Percentiles rank a stretch among this genome's conserved stretches.
Evolutionary conservation across 2,797 vertebrate genomes (phyloP).

Genomic region (Margarornis squamiger): DNA sequence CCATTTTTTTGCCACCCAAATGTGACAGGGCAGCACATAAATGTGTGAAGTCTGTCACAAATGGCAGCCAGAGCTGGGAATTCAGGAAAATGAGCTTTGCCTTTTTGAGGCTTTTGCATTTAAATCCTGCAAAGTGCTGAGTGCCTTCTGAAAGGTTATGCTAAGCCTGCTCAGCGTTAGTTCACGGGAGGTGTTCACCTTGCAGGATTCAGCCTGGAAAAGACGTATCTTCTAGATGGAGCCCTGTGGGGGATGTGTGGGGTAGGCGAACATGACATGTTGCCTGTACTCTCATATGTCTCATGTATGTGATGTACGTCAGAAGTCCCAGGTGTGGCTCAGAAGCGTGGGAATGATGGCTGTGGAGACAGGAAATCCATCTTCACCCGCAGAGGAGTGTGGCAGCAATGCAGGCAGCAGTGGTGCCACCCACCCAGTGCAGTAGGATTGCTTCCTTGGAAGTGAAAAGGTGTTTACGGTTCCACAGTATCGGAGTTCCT

Average conservation of each 20-base stretch:
- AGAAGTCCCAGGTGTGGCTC: not conserved
- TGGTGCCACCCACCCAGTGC: not conserved
- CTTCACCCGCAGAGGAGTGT: fast-evolving
- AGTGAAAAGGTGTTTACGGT: not conserved
- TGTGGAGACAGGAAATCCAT: not conserved
- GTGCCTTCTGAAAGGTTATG: constrained; percentile 47
- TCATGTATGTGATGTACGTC: not conserved
- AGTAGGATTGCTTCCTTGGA: not conserved
- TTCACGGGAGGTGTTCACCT: constrained; percentile 11
- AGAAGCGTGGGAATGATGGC: not conserved
- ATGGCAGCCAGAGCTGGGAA: constrained; percentile 63
- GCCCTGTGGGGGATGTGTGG: not conserved
- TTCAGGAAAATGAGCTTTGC: constrained; percentile 64
- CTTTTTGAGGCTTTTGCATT: constrained; percentile 63
- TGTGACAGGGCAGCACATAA: constrained; percentile 67
- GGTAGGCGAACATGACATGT: not conserved
- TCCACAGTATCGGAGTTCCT: not conserved
- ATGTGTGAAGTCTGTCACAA: constrained; percentile 70
- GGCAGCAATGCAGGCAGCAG: not conserved
- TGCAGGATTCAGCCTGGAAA: constrained; percentile 32
- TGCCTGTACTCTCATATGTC: not conserved
- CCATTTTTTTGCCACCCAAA: constrained; percentile 69
- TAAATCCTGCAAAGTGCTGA: constrained; percentile 50
- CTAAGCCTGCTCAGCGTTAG: not conserved
- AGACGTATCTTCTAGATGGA: not conserved